Conservation (phyloP, 1,140 invertebrate species). For the Drosophila burlai region DNA sequence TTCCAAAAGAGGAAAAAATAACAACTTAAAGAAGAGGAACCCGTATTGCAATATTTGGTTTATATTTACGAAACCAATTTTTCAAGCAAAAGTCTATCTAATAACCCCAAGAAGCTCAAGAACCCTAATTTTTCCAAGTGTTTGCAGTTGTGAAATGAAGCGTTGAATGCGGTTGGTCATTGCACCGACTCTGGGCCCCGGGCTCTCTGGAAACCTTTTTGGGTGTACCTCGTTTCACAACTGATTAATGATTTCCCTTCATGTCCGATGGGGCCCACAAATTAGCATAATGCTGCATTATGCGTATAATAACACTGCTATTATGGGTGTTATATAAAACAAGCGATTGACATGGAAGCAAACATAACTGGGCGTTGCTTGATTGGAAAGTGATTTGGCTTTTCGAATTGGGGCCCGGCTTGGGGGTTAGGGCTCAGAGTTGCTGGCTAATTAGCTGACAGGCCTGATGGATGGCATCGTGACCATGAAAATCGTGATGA, state of each 20-base stretch:
- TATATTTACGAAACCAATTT: not conserved
- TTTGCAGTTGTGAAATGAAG: constrained; percentile 40
- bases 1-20: not conserved
- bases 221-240: constrained; percentile 66
- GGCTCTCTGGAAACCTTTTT: constrained; percentile 30
- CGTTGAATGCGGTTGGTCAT: constrained; percentile 63
- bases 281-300: constrained; percentile 77
- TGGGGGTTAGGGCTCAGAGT: constrained; percentile 4
- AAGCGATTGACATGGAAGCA: constrained; percentile 68
- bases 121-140: constrained; percentile 5
- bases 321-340: constrained; percentile 73
- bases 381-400: constrained; percentile 75
- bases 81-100: not conserved
- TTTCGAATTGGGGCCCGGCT: constrained; percentile 45
- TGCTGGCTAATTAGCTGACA: constrained; percentile 45
- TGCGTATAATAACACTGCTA: constrained; percentile 73
- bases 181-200: constrained; percentile 46
- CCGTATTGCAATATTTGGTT: not conserved
- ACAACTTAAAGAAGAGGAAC: not conserved
- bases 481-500: constrained; percentile 72
- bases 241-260: constrained; percentile 77
- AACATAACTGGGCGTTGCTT: constrained; percentile 70
- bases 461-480: constrained; percentile 51
- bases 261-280: constrained; percentile 39
- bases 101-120: not conserved